Percentiles rank a stretch among this genome's conserved stretches.
Evolutionary conservation across 2,888 invertebrate species (phyloP).

Genomic region (Stratiomys singularior): DNA sequence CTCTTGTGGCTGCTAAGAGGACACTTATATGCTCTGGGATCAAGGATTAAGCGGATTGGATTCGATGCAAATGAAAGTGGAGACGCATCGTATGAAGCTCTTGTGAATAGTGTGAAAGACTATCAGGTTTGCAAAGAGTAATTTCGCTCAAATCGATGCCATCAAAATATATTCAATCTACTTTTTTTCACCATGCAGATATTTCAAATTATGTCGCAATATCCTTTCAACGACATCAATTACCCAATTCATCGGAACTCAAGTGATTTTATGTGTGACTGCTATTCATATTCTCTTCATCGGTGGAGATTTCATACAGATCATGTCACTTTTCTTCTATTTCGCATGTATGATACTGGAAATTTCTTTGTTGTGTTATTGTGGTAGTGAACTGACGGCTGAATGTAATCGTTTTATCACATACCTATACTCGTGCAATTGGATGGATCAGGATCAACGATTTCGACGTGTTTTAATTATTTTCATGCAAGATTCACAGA

Average conservation of each 20-base stretch:
- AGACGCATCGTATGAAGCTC: conserved; percentile 33
- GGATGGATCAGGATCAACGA: conserved; percentile 22
- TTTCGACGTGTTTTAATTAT: conserved; percentile 29
- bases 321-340: conserved; percentile 50
- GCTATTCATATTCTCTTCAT: conserved; percentile 21
- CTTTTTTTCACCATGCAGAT: conserved; percentile 16
- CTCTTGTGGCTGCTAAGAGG: conserved; percentile 24
- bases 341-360: conserved; percentile 11
- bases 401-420: conserved; percentile 15
- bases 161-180: neutral
- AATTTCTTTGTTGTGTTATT: conserved; percentile 8
- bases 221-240: neutral
- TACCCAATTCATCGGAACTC: neutral
- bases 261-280: conserved; percentile 15
- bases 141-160: neutral
- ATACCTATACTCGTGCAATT: conserved; percentile 27
- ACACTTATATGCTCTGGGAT: conserved; percentile 5
- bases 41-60: conserved; percentile 30
- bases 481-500: conserved; percentile 39
- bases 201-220: neutral
- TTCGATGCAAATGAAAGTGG: neutral
- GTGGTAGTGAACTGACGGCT: conserved; percentile 9
- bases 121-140: conserved; percentile 14
- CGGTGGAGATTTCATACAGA: neutral
- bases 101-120: conserved; percentile 31